phyloP scores from a whole-genome alignment of 2,888 invertebrate species.

The Germaria angustata region DNA sequence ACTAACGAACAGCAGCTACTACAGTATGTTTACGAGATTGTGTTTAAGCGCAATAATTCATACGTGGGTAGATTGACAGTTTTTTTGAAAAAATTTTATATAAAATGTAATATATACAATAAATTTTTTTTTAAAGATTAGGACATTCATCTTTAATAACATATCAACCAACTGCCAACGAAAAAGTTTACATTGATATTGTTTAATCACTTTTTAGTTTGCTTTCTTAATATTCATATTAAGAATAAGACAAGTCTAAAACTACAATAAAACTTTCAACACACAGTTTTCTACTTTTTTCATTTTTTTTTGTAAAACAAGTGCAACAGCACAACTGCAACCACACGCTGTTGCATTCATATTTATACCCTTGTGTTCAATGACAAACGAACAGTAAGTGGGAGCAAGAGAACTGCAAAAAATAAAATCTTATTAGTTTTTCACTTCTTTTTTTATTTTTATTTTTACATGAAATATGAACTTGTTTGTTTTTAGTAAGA shows the following conservation, averaged over 20 bases:
- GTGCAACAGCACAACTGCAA: slow-evolving; percentile 17
- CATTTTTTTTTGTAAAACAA: slow-evolving; percentile 14
- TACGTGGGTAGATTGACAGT: background rate
- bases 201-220: background rate
- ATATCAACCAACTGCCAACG: too few species aligned
- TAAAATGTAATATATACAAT: too few species aligned
- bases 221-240: background rate
- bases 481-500: slow-evolving; percentile 27
- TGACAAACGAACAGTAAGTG: background rate
- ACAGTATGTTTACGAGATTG: background rate
- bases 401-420: background rate
- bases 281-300: too few species aligned
- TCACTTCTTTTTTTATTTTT: background rate
- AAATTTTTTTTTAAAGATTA: too few species aligned
- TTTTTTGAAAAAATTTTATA: too few species aligned
- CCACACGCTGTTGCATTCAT: background rate
- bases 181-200: background rate
- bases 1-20: background rate
- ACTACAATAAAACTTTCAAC: slow-evolving; percentile 40
- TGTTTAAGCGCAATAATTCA: background rate
- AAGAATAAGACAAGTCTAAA: background rate
- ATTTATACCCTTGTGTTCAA: background rate
- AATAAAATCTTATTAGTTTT: slow-evolving; percentile 18
- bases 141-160: too few species aligned
- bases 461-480: slow-evolving; percentile 24